A percentile compares a stretch with the other conserved stretches of the same genome.
Conservation (phyloP, 1,140 invertebrate genomes). For the Phenacoccus solenopsis region DNA sequence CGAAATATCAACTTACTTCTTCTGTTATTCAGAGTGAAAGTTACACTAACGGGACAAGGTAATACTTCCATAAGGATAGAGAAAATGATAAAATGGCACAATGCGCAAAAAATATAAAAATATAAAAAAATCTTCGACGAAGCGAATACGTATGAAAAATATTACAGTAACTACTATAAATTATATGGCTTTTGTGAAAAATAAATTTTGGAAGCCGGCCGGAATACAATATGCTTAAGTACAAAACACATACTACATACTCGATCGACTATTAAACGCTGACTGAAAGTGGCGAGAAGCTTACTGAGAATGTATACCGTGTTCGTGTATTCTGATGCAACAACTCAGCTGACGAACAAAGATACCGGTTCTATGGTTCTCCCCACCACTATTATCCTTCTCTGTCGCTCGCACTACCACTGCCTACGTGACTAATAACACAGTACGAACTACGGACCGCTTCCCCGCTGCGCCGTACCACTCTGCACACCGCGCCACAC, state of each 20-base stretch:
- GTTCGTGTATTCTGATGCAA: not conserved
- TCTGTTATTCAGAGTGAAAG: slow-evolving; percentile 12
- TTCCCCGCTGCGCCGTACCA: not conserved
- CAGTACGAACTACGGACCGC: not conserved
- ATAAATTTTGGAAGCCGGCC: not conserved
- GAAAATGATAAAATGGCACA: slow-evolving; percentile 6
- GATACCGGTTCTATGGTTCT: slow-evolving; percentile 1
- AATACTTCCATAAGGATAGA: not conserved
- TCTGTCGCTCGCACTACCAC: not conserved
- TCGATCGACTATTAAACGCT: not conserved
- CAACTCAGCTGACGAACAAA: slow-evolving; percentile 17
- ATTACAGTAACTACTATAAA: not conserved
- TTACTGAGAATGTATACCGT: not conserved
- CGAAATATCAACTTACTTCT: slow-evolving; percentile 3
- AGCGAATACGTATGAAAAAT: not conserved
- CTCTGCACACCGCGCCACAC: not conserved
- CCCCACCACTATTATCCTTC: not conserved
- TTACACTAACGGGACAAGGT: slow-evolving; percentile 13
- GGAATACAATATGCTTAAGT: slow-evolving; percentile 10
- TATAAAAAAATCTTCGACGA: slow-evolving; percentile 3
- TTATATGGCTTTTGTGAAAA: not conserved
- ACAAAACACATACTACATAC: slow-evolving; percentile 7
- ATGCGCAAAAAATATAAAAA: not conserved
- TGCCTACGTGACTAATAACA: slow-evolving; percentile 12
- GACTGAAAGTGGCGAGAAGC: slow-evolving; percentile 1